Base-by-base conservation (phyloP, 2,888 invertebrate genomes). In the Xanthia togata region DNA sequence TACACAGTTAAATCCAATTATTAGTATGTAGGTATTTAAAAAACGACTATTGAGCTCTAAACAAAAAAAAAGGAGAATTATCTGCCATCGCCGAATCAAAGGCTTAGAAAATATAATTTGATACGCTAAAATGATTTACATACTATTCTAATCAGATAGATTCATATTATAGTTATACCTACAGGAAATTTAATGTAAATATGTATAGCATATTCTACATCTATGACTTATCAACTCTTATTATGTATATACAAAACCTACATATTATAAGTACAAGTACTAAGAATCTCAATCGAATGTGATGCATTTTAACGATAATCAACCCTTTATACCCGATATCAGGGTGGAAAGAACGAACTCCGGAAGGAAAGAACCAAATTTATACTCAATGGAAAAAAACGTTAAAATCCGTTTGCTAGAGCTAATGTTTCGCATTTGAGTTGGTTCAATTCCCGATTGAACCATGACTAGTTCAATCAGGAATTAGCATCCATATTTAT, bases 231-330 rank as follows among this genome's bases (percentile, higher is more conserved):
- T 59, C 44, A 82, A 72, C 65, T 64, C 53, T 85, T 71, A 62
- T 57, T 76, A 81, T 67, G 67, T 82, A 79, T 83, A 71, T 83
- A 84, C 77, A 86, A 84, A 80, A 68, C 68, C 35, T 78, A 82
- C 60, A 63, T 75, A 73, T 65, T 75, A 73, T 65, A 87, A 63
- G 70, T 77, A 84, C 67, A 76, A n/a, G n/a, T 80, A 78, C 78
- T 78, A 82, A 79, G 77, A 88, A 82, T 82, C 84, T 84, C 76
- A 79, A 75, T 77, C 12, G 53, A 76, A 73, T 86, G 88, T 86
- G 88, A 88, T 86, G 85, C 38, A 70, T 81, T 59, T 64, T 38
- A 47, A 68, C 55, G 26, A 59, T 69, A 70, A 53, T 70, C 69
- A 70, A 73, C 63, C 60, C 31, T 62, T 62, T 38, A 12, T n/a